phyloP scores from a whole-genome alignment of 2,113 vertebrate genomes.

The Connochaetes taurinus region DNA sequence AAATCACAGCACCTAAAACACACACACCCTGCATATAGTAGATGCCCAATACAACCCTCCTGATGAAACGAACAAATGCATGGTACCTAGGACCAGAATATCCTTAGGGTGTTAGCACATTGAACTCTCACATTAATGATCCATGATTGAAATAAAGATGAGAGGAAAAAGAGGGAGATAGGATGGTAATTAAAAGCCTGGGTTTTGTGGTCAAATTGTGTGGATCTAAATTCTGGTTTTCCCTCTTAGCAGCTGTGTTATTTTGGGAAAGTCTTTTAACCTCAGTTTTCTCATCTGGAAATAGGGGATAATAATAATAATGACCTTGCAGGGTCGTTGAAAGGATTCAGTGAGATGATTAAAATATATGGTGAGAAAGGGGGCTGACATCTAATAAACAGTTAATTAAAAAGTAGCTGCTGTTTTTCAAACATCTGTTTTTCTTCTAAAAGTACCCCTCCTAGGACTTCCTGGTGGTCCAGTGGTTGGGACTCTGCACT shows the following conservation, averaged over 20 bases:
- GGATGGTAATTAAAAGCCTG: not conserved
- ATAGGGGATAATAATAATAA: not conserved
- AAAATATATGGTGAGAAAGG: not conserved
- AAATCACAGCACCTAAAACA: not conserved
- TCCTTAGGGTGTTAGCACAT: not conserved
- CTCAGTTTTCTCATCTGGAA: not conserved
- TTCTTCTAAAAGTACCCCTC: not conserved
- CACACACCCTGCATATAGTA: fast-evolving
- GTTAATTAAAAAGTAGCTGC: not conserved
- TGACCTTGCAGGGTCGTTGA: not conserved
- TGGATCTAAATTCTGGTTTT: not conserved
- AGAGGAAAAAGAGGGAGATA: not conserved
- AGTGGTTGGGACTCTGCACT: not conserved
- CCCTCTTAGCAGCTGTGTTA: not conserved
- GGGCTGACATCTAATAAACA: not conserved
- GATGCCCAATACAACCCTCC: not conserved
- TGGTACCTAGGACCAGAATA: not conserved
- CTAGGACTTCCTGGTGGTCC: not conserved
- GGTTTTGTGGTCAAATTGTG: not conserved
- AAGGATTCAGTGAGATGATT: not conserved
- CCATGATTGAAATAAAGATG: not conserved
- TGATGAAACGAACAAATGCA: not conserved
- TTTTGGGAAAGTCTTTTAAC: not conserved
- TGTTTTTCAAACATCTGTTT: not conserved
- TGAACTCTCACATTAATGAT: not conserved